These are phyloP conservation scores for Callocephalon fimbriatum DNA, from an alignment of 2,113 vertebrate genomes.

Conservation along the genomic window DNA sequence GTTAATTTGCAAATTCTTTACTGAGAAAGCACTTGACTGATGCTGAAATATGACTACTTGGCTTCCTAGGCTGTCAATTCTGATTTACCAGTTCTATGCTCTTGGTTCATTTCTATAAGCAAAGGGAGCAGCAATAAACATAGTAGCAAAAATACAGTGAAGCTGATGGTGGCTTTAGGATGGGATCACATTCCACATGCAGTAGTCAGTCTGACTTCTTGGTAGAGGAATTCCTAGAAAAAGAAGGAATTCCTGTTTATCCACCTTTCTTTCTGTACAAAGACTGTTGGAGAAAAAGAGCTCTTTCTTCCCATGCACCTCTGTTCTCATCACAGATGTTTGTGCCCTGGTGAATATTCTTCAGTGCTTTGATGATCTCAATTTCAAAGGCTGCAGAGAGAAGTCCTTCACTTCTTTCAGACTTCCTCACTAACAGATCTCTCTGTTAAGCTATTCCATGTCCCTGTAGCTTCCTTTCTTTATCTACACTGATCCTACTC, in stretches of 20 bases:
- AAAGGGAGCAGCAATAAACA: neutral
- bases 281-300: neutral
- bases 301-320: neutral
- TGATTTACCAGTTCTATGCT: neutral
- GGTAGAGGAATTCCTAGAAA: neutral
- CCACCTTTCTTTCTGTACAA: neutral
- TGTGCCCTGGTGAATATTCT: neutral
- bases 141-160: neutral
- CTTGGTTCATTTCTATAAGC: neutral
- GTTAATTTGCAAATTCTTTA: constrained; percentile 17
- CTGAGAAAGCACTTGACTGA: neutral
- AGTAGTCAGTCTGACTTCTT: neutral
- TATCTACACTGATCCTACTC: neutral
- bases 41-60: neutral
- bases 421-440: neutral
- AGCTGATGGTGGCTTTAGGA: neutral
- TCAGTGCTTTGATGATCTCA: neutral
- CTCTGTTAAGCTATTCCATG: neutral
- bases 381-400: neutral
- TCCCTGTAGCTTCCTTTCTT: neutral
- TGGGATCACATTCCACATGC: neutral
- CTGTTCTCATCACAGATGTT: neutral
- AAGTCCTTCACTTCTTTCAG: neutral
- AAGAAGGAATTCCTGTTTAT: neutral
- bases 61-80: neutral